Evolutionary conservation across 2,888 invertebrate genomes (phyloP).

Genomic region (Axea sp.): DNA sequence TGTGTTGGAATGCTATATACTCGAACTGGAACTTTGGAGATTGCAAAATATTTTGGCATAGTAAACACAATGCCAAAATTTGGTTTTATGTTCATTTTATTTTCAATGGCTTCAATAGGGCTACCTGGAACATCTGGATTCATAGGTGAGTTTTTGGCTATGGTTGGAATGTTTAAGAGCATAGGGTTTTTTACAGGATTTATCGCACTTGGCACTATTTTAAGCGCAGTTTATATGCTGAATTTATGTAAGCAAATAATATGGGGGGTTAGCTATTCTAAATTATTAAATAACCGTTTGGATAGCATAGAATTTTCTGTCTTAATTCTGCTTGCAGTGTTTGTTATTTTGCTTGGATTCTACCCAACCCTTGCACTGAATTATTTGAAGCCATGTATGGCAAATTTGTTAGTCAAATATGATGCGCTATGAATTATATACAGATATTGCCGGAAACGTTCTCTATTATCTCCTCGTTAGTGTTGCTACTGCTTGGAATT

Average conservation of each 20-base stretch:
- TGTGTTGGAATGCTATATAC: conserved; percentile 29
- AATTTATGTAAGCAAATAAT: conserved; percentile 31
- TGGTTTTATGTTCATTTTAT: conserved; percentile 19
- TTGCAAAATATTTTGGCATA: conserved; percentile 32
- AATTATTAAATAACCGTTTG: conserved; percentile 26
- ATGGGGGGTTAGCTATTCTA: conserved; percentile 32
- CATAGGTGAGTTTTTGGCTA: conserved; percentile 24
- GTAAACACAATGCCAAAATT: conserved; percentile 25
- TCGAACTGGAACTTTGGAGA: conserved; percentile 25
- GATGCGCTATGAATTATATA: conserved; percentile 30
- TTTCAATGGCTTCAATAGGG: conserved; percentile 22
- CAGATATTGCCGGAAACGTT: conserved; percentile 31
- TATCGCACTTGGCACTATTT: conserved; percentile 28
- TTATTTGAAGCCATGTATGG: conserved; percentile 32
- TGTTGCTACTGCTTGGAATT: conserved; percentile 26
- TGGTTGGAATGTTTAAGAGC: conserved; percentile 17
- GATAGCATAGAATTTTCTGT: conserved; percentile 28
- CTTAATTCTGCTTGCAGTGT: conserved; percentile 29
- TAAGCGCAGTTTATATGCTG: conserved; percentile 31
- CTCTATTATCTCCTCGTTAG: conserved; percentile 30
- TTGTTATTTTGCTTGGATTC: conserved; percentile 30
- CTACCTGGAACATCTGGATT: conserved; percentile 29
- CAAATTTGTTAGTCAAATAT: conserved; percentile 28
- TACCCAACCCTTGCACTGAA: conserved; percentile 31
- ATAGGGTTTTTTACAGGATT: conserved; percentile 31